Evolutionary conservation across 2,797 vertebrate species (phyloP).

Genomic region (Serranus cabrilla): DNA sequence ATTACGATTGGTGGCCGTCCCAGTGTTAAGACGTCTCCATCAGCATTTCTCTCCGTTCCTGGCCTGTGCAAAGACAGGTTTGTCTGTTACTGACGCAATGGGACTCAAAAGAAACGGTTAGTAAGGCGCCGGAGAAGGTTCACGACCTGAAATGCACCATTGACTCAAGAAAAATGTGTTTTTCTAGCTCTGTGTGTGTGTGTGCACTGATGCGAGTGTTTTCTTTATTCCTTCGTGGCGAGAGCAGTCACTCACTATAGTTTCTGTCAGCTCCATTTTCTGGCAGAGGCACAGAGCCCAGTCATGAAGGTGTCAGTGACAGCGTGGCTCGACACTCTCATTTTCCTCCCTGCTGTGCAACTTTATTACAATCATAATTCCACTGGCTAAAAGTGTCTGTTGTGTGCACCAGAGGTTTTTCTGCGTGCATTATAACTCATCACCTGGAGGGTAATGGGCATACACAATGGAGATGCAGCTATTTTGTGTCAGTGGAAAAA

Average conservation of each 20-base stretch:
- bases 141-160: constrained; percentile 63
- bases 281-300: constrained; percentile 42
- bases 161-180: constrained; percentile 58
- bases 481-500: constrained; percentile 40
- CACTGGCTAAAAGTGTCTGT: constrained; percentile 41
- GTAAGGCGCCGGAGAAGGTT: constrained; percentile 55
- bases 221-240: constrained; percentile 40
- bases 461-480: constrained; percentile 27
- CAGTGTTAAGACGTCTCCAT: constrained; percentile 44
- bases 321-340: constrained; percentile 34
- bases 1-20: constrained; percentile 45
- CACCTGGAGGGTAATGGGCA: constrained; percentile 40
- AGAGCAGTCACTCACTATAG: constrained; percentile 53
- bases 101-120: constrained; percentile 45
- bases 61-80: constrained; percentile 48
- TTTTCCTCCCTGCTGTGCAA: constrained; percentile 50
- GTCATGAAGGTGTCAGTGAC: constrained; percentile 68
- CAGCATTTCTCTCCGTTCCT: constrained; percentile 57
- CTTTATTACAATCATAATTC: constrained; percentile 76
- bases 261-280: constrained; percentile 55
- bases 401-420: constrained; percentile 17
- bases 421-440: constrained; percentile 53
- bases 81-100: constrained; percentile 60
- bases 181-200: constrained; percentile 40
- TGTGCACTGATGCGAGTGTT: constrained; percentile 40